A percentile compares a stretch with the other conserved stretches of the same genome.
phyloP scores from a whole-genome alignment of 1,140 invertebrate genomes.

The Pseudomyrmex sp. region DNA sequence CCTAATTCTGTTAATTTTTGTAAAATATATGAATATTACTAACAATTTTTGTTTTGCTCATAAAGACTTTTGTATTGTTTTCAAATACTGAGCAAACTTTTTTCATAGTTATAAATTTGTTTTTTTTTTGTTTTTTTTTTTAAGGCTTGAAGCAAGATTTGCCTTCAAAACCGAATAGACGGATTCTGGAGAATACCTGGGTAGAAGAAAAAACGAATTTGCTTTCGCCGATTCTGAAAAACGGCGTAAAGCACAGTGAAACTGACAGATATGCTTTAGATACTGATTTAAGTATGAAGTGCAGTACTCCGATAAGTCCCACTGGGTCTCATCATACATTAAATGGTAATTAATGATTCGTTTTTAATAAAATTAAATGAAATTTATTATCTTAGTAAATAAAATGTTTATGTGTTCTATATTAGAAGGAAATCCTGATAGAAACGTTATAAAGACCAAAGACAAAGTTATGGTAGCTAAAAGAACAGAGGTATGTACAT shows the following conservation, averaged over 20 bases:
- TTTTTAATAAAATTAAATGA: neutral
- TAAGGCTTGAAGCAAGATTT: slow-evolving; percentile 69
- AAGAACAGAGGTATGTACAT: slow-evolving; percentile 63
- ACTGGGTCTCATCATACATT: slow-evolving; percentile 74
- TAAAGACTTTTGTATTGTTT: too few relatives aligned
- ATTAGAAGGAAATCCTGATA: slow-evolving; percentile 56
- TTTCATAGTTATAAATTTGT: too few relatives aligned
- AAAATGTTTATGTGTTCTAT: neutral
- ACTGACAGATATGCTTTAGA: slow-evolving; percentile 59
- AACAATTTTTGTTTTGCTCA: too few relatives aligned
- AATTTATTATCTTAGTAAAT: slow-evolving; percentile 7
- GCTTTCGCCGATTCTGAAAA: slow-evolving; percentile 81
- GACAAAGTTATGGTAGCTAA: slow-evolving; percentile 44
- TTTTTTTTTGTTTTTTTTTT: slow-evolving; percentile 3
- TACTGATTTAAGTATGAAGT: slow-evolving; percentile 72
- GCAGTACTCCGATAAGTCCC: slow-evolving; percentile 79
- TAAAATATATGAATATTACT: too few relatives aligned
- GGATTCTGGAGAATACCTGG: slow-evolving; percentile 77
- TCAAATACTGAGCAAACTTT: too few relatives aligned
- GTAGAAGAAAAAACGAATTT: slow-evolving; percentile 70
- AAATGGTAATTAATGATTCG: slow-evolving; percentile 64
- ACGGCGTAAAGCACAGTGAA: slow-evolving; percentile 57
- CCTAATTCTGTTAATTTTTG: too few relatives aligned
- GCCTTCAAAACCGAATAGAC: slow-evolving; percentile 69
- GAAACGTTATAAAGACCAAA: slow-evolving; percentile 53